Base-by-base conservation (phyloP, 2,888 invertebrate genomes). In the Drosophila kambysellisi region DNA sequence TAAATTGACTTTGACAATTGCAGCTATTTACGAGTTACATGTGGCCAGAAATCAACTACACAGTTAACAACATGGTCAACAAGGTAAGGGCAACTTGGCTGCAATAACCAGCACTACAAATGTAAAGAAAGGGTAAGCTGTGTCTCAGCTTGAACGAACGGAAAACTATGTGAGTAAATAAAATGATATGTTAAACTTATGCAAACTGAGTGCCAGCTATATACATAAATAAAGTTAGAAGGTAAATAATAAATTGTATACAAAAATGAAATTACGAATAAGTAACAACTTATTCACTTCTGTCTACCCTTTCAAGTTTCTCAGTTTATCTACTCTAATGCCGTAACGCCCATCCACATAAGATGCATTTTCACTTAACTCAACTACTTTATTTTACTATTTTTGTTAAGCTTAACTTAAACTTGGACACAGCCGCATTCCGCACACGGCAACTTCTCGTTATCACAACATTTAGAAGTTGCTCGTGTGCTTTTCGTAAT, bases 11-110 rank as follows among this genome's bases (percentile, higher is more conserved):
- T 52, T 57, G 8, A 64, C 71, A 71, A 60, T 58, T 50, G 35
- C 57, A 61, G 71, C 69, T 76, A 81, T 82, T 79, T 88, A 72
- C 70, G 64, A 41, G 70, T 29, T 25, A 68, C 74, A 83, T 83
- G 81, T 70, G 51, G 66, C 63, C 51, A 56, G 50, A 65, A 53
- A 54, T 79, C 67, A 81, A 64, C 69, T 69, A 48, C 32, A 35
- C 57, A 52, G 48, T 71, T 37, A 51, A 74, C 68, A 53, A 72
- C 66, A 66, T 70, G 68, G 68, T 59, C 70, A 70, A 48, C 48
- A 57, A 63, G 59, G 51, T 63, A 63, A 66, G 59, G 67, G 69
- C 43, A 58, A 61, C 62, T 70, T 61, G 66, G 68, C 65, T 71
- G 70, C 56, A 57, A 62, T 74, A 68, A 64, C 70, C 67, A 70